These are phyloP conservation scores for Pitangus sulphuratus DNA, from an alignment of 2,797 vertebrate species.

Conservation along the genomic window DNA sequence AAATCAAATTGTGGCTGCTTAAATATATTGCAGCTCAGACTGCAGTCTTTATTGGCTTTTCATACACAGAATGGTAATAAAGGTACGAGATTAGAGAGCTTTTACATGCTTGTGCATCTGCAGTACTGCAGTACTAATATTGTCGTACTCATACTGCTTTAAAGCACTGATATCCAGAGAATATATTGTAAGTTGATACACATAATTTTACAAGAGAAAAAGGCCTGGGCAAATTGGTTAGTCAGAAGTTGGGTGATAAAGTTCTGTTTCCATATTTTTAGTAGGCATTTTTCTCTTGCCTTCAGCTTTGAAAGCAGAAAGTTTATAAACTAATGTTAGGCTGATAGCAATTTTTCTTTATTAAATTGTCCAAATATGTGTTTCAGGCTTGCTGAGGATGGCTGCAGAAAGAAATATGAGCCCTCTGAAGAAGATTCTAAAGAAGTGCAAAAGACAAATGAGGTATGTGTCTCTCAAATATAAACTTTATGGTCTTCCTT, in stretches of 20 bases:
- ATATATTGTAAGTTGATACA: neutral
- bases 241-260: neutral
- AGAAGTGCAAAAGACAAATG: conserved; percentile 78
- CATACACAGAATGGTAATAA: neutral
- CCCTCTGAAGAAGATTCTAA: conserved; percentile 79
- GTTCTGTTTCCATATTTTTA: neutral
- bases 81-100: neutral
- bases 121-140: neutral
- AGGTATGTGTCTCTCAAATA: conserved; percentile 69
- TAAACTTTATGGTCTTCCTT: neutral
- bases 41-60: neutral
- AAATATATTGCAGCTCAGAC: neutral
- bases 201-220: neutral
- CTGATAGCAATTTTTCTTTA: fast-evolving
- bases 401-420: conserved; percentile 84
- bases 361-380: neutral
- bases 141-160: neutral
- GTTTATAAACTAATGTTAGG: neutral
- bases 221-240: neutral
- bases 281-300: fast-evolving
- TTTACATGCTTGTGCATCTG: neutral
- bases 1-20: neutral
- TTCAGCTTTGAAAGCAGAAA: neutral
- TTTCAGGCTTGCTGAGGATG: conserved; percentile 84
- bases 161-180: neutral